Base-by-base conservation (phyloP, 1,140 invertebrate species). In the Drosophila serrata region DNA sequence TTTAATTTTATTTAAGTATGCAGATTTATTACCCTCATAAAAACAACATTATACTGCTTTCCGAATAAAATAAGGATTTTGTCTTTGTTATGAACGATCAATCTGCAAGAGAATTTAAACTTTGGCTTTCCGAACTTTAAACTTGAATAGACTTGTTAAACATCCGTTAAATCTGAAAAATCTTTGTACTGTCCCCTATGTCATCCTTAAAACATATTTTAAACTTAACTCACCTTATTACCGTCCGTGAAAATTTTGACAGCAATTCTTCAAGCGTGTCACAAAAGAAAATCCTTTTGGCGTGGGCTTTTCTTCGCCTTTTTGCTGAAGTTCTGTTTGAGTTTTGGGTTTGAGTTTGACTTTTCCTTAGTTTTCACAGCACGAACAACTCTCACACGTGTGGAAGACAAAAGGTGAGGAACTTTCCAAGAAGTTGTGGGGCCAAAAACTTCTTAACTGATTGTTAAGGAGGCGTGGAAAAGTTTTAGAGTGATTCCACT, bases 211-310 rank as follows among this genome's bases (percentile, higher is more conserved):
- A 17, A 22, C 31, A 15, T 19, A 19, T 33, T 22, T 24, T 1
- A 22, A 11, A 3, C 19, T 13, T 0, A 13, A 75, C 79, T 91
- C 80, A 92, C 92, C 92, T 92, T 92, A 81, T 92, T 92, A 53
- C 92, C 92, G 92, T 92, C 92, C 78, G 92, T 92, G 82, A 92
- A 92, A 92, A 92, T 92, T 90, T 91, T 92, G 91, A 67, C 90
- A 84, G 75, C 58, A 88, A 86, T 92, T 87, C 79, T 85, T 80
- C 82, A 78, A 91, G 84, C 88, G 74, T 80, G 48, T 65, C 80
- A 76, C 69, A 84, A 77, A 91, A 91, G 82, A 82, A 85, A 91
- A 81, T 92, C 72, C 86, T 85, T 79, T 49, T 12, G 39, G 64
- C 58, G 31, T 8, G 61, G 29, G 24, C 31, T 45, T 58, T 57